phyloP scores from a whole-genome alignment of 2,797 vertebrate species.

The Sandelia bainsii region DNA sequence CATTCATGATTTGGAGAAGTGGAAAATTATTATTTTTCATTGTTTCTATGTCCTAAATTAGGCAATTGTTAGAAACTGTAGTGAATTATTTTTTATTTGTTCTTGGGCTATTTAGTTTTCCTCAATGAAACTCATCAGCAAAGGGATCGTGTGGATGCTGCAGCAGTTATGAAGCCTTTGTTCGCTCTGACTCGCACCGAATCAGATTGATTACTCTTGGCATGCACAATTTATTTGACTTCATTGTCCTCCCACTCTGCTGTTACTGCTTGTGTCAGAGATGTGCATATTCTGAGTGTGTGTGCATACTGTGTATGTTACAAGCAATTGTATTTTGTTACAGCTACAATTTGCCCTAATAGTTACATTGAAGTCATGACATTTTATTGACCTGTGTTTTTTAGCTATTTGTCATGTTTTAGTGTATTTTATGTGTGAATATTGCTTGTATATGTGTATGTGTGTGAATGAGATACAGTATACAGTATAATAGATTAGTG shows the following conservation, averaged over 20 bases:
- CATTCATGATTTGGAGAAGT: conserved; percentile 40
- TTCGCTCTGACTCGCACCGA: conserved; percentile 66
- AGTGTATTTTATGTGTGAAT: conserved; percentile 15
- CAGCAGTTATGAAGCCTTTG: conserved; percentile 69
- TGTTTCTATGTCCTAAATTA: conserved; percentile 45
- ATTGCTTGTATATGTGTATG: conserved; percentile 11
- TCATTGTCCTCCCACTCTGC: conserved; percentile 79
- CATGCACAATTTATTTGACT: conserved; percentile 82
- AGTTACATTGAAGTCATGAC: conserved; percentile 20
- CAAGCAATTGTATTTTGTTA: conserved; percentile 24
- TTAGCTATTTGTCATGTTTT: conserved; percentile 7
- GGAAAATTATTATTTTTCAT: conserved; percentile 22
- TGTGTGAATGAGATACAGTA: background rate
- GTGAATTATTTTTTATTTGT: conserved; percentile 24
- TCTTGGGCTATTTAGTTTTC: conserved; percentile 28
- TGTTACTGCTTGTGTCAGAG: conserved; percentile 69
- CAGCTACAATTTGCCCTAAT: conserved; percentile 19
- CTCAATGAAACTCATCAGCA: conserved; percentile 46
- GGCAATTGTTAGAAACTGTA: conserved; percentile 11
- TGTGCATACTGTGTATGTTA: conserved; percentile 7
- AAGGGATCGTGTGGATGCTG: conserved; percentile 48
- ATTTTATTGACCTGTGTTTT: conserved; percentile 38
- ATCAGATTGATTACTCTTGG: conserved; percentile 81
- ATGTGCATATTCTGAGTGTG: conserved; percentile 56
- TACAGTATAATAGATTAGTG: conserved; percentile 5